Percentiles rank a stretch among this genome's conserved stretches.
Evolutionary conservation across 1,140 invertebrate species (phyloP).

Genomic region (Diabrotica undecimpunctata): DNA sequence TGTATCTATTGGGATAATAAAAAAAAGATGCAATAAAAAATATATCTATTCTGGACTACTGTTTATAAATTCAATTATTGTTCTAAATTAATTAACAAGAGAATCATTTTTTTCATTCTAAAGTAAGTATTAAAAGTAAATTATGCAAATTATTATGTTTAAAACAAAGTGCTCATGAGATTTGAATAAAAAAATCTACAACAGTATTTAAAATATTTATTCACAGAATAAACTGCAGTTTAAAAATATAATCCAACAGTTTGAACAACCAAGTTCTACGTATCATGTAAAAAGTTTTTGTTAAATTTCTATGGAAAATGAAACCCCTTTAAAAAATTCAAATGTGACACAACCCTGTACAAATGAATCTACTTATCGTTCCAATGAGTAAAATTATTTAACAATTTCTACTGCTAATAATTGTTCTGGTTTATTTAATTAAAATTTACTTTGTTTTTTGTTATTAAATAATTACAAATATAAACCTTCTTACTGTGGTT

Average conservation of each 20-base stretch:
- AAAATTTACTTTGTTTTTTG: background rate
- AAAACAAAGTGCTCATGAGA: background rate
- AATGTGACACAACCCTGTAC: background rate
- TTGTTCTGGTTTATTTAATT: background rate
- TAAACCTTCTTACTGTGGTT: background rate
- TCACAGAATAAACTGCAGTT: background rate
- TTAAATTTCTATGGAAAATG: background rate
- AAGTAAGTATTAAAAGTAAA: slow-evolving; percentile 5
- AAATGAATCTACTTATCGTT: background rate
- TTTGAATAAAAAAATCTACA: background rate
- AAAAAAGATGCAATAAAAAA: background rate
- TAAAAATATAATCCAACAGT: background rate
- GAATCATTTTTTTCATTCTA: too few species aligned
- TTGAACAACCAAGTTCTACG: background rate
- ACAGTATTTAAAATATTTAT: background rate
- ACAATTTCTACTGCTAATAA: background rate
- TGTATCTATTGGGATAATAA: background rate
- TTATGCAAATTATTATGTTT: slow-evolving; percentile 4
- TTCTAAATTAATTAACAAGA: too few species aligned
- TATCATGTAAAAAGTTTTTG: background rate
- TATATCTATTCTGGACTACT: background rate
- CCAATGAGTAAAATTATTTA: background rate
- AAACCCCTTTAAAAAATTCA: background rate
- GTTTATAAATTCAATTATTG: too few species aligned
- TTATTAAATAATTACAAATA: background rate